These are phyloP conservation scores for Mus musculus DNA, from an alignment of 2,113 vertebrate genomes.

Conservation along the genomic window DNA sequence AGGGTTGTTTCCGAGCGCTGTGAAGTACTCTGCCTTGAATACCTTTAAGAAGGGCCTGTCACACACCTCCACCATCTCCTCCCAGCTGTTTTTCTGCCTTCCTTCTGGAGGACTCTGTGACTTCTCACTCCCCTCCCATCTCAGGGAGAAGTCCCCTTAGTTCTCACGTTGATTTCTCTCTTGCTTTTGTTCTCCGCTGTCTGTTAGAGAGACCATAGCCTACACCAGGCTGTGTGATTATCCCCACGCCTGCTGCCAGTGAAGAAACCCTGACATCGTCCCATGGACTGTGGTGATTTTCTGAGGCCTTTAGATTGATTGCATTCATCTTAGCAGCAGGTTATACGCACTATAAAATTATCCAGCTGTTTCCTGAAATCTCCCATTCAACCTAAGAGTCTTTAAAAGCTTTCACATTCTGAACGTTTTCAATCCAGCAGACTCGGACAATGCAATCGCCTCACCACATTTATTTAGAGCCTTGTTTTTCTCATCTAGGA, in stretches of 20 bases:
- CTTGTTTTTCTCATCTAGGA: constrained; percentile 72
- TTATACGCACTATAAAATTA: constrained; percentile 59
- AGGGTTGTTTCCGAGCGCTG: background rate
- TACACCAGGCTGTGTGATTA: constrained; percentile 16
- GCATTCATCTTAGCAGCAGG: constrained; percentile 77
- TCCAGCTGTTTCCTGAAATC: constrained; percentile 75
- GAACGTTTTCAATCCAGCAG: constrained; percentile 50
- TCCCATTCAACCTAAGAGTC: constrained; percentile 70
- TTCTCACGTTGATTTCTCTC: constrained; percentile 29
- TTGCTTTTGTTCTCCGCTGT: constrained; percentile 63
- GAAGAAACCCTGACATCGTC: constrained; percentile 47
- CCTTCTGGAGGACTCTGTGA: constrained; percentile 29
- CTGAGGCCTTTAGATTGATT: constrained; percentile 69
- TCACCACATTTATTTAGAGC: background rate
- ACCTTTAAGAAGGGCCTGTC: background rate
- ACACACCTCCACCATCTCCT: background rate
- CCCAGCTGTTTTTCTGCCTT: background rate
- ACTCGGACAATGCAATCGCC: constrained; percentile 43
- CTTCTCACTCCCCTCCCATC: constrained; percentile 55
- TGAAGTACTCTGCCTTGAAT: background rate
- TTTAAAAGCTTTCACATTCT: constrained; percentile 72
- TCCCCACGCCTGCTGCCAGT: constrained; percentile 6
- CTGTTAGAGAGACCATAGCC: constrained; percentile 48
- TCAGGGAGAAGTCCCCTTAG: background rate
- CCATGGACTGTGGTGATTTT: constrained; percentile 50